Base-by-base conservation (phyloP, 2,797 vertebrate species). In the Podargus strigoides region DNA sequence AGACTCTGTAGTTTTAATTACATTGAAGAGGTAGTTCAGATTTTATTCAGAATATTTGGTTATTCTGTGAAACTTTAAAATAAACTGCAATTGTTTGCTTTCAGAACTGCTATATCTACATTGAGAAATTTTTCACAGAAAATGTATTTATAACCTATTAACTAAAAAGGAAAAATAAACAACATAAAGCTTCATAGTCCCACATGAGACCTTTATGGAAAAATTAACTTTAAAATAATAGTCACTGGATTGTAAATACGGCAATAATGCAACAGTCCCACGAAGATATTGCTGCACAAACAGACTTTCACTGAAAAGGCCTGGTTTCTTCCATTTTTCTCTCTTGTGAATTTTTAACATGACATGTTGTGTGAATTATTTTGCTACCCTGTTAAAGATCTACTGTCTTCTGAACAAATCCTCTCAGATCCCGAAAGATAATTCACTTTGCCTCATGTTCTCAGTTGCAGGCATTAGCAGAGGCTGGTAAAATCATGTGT, bases 1-100 rank as follows among this genome's bases (percentile, higher is more conserved):
- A 50, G 17, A 36, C 75, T 86, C 49, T 87, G 30, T 56, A 60
- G 49, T 67, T 86, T 82, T 91, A 93, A 94, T 94, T 95, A 68
- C 42, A 26, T 34, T 70, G 56, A 72, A 63, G 47, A 64, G 60
- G 56, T 39, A 12, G 23, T 73, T 93, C 36, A 22, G 55, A 93
- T 90, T 28, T 70, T 94, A 5, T 77, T 80, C 53, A 69, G 41
- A 59, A 56, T 3, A 2, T 83, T 79, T 74, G 13, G 21, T 78
- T 73, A 50, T 63, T 82, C 28, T 66, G 1, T 67, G 42, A 59
- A 74, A 83, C 27, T 53, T 63, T 64, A 49, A 70, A 67, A 55
- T 64, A 36, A 73, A 44, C 49, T 67, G 36, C 50, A 14, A 89
- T 87, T 90, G 24, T 89, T 85, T 75, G 37, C 60, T 88, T 74